phyloP scores from a whole-genome alignment of 1,140 invertebrate species.

The Pachyrhynchus sulphureomaculatus region DNA sequence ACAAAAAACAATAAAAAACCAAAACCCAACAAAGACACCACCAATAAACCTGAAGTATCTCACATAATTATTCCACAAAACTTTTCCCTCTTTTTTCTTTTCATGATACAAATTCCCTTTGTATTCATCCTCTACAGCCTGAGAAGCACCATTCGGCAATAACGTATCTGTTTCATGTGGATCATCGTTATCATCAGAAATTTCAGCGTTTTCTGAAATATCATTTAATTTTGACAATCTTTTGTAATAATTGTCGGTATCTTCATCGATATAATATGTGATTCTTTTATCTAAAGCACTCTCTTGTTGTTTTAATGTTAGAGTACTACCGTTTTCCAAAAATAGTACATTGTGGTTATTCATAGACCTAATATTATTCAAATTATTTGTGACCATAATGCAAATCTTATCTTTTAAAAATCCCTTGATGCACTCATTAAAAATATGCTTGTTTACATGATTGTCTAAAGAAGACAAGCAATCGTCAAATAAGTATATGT shows the following conservation, averaged over 20 bases:
- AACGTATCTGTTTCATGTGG: neutral
- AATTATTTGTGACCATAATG: constrained; percentile 84
- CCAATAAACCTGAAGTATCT: constrained; percentile 29
- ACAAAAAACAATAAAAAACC: constrained; percentile 15
- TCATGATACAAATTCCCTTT: constrained; percentile 16
- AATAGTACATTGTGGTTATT: constrained; percentile 7
- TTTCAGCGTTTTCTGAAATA: neutral
- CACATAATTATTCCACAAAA: constrained; percentile 9
- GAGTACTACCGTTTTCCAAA: constrained; percentile 27
- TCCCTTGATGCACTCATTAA: constrained; percentile 68
- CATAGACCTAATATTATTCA: constrained; percentile 70
- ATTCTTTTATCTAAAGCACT: constrained; percentile 21
- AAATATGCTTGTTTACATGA: constrained; percentile 68
- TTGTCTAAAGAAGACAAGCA: constrained; percentile 77
- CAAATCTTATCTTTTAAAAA: constrained; percentile 70
- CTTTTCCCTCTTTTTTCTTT: constrained; percentile 19
- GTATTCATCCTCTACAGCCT: neutral
- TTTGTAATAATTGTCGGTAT: too few species aligned
- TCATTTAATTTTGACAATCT: neutral
- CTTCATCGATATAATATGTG: constrained; percentile 23
- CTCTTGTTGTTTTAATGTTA: constrained; percentile 12
- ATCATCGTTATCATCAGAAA: neutral
- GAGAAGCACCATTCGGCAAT: neutral
- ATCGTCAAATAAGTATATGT: constrained; percentile 83
- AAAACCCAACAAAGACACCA: constrained; percentile 9